Percentiles rank a stretch among this genome's conserved stretches.
Conservation (phyloP, 1,140 invertebrate species). For the Platorchestia sp. region DNA sequence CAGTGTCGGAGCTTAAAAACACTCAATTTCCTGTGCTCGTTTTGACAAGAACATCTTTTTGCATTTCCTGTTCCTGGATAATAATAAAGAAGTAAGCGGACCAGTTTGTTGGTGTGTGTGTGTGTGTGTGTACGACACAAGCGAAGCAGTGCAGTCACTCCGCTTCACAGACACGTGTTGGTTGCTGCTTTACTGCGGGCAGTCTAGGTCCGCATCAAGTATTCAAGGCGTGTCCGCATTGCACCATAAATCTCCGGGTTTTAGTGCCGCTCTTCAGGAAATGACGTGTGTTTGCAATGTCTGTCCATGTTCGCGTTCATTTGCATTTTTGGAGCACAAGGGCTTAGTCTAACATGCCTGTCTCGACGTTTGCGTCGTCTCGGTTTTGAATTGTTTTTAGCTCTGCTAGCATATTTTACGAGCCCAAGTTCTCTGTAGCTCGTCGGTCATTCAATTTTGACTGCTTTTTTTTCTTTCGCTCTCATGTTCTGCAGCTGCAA, state of each 20-base stretch:
- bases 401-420: neutral
- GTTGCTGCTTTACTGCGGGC: neutral
- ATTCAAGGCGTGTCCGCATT: neutral
- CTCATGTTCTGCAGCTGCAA: neutral
- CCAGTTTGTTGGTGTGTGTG: neutral
- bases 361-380: neutral
- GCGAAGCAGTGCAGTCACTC: neutral
- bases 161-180: neutral
- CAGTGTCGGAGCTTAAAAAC: neutral
- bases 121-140: neutral
- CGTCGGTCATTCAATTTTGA: neutral
- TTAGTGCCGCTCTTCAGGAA: neutral
- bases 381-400: neutral
- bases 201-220: neutral
- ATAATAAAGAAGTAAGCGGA: neutral
- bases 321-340: slow-evolving; percentile 7
- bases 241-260: neutral
- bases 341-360: neutral
- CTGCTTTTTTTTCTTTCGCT: neutral
- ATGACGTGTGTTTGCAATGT: neutral
- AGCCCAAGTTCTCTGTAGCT: neutral
- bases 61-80: neutral
- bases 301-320: slow-evolving; percentile 6
- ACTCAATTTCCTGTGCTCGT: neutral
- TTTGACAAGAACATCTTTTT: neutral